phyloP scores from a whole-genome alignment of 2,888 invertebrate species.

The Thymelicus lineola region DNA sequence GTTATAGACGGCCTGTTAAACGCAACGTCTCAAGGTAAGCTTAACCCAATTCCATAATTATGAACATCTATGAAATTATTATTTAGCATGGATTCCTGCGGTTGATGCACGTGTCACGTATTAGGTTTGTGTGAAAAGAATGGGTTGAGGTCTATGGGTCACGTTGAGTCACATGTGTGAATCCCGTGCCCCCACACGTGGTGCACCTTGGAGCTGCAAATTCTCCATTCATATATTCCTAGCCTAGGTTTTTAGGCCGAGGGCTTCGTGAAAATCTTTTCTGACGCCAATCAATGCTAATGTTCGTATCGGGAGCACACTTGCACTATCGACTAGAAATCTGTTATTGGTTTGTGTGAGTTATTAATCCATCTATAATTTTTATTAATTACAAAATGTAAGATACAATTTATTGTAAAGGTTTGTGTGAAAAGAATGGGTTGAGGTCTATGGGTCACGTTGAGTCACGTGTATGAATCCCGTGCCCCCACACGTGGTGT shows the following conservation, averaged over 20 bases:
- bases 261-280: conserved; percentile 47
- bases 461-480: conserved; percentile 48
- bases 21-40: conserved; percentile 8
- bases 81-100: conserved; percentile 40
- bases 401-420: too few relatives aligned
- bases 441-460: conserved; percentile 54
- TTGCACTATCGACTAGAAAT: conserved; percentile 49
- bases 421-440: conserved; percentile 35
- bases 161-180: conserved; percentile 56
- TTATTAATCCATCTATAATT: background rate
- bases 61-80: conserved; percentile 5
- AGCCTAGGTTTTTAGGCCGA: conserved; percentile 58
- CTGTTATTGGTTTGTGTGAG: conserved; percentile 31
- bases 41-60: conserved; percentile 11
- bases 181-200: conserved; percentile 54
- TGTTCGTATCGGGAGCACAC: conserved; percentile 47
- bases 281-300: conserved; percentile 50
- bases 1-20: background rate
- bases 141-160: conserved; percentile 46
- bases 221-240: conserved; percentile 64
- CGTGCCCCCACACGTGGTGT: conserved; percentile 53
- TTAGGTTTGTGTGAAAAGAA: conserved; percentile 36
- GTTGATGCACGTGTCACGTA: conserved; percentile 43
- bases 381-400: too few relatives aligned
- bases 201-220: conserved; percentile 53